Evolutionary conservation across 2,113 vertebrate genomes (phyloP).

Genomic region (Pungitius pungitius): DNA sequence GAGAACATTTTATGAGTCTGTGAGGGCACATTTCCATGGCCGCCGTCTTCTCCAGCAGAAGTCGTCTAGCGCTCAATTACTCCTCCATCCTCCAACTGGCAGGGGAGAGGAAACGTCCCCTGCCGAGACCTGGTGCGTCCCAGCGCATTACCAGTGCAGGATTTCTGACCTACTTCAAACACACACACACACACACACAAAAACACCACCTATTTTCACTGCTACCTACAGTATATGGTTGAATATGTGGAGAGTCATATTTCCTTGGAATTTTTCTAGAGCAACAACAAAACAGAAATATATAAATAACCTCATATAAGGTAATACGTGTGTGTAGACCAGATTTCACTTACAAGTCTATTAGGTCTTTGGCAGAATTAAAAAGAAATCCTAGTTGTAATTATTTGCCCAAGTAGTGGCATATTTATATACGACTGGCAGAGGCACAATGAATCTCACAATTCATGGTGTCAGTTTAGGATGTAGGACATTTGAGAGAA

Average conservation of each 20-base stretch:
- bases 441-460: too few relatives aligned
- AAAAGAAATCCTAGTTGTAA: too few relatives aligned
- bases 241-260: conserved; percentile 47
- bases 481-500: too few relatives aligned
- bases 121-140: conserved; percentile 61
- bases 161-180: conserved; percentile 78
- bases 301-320: too few relatives aligned
- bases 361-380: too few relatives aligned
- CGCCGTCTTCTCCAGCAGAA: conserved; percentile 59
- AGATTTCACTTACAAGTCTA: too few relatives aligned
- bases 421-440: too few relatives aligned
- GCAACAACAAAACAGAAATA: background rate
- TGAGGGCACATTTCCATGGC: conserved; percentile 71
- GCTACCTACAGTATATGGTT: conserved; percentile 45
- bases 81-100: conserved; percentile 50
- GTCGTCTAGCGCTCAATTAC: conserved; percentile 72
- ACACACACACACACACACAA: conserved; percentile 37
- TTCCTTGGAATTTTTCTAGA: conserved; percentile 27
- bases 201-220: conserved; percentile 56
- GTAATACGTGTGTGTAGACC: background rate
- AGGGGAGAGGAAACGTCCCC: conserved; percentile 56
- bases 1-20: conserved; percentile 72
- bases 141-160: conserved; percentile 59
- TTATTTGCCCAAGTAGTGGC: too few relatives aligned
- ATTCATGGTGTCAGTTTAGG: too few relatives aligned